Conservation (phyloP, 2,888 invertebrate genomes). For the Melinaea marsaeus region DNA sequence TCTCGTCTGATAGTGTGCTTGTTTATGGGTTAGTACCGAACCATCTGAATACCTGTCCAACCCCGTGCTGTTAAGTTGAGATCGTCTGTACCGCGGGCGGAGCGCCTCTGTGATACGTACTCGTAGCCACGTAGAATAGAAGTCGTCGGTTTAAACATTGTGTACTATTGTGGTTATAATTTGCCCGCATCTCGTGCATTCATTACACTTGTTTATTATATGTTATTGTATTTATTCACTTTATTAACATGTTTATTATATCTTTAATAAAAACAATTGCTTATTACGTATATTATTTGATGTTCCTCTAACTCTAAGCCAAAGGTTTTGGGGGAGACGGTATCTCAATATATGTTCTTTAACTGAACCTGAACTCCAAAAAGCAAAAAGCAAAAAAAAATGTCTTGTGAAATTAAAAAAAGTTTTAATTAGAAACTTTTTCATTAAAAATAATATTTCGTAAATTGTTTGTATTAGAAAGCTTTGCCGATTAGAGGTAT, state of each 20-base stretch:
- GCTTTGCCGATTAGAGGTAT: too few relatives aligned
- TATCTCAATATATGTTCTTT: too few relatives aligned
- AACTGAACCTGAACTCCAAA: too few relatives aligned
- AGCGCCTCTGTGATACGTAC: conserved; percentile 71
- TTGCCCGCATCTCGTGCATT: conserved; percentile 56
- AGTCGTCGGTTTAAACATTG: conserved; percentile 52
- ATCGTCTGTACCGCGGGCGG: conserved; percentile 45
- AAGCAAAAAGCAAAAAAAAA: too few relatives aligned
- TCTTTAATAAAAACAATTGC: conserved; percentile 76
- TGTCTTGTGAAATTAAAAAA: too few relatives aligned
- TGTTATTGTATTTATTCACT: conserved; percentile 75
- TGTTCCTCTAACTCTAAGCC: conserved; percentile 10
- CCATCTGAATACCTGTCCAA: background rate
- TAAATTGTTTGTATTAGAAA: too few relatives aligned
- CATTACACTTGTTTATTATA: conserved; percentile 59
- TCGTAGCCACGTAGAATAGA: conserved; percentile 55
- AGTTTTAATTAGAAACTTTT: too few relatives aligned
- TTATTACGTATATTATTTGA: conserved; percentile 46
- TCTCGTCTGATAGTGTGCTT: too few relatives aligned
- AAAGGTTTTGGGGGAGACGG: too few relatives aligned
- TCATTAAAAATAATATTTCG: too few relatives aligned
- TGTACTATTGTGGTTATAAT: conserved; percentile 44
- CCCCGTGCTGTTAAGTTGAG: conserved; percentile 34
- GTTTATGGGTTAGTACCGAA: background rate
- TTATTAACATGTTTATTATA: conserved; percentile 77